These are phyloP conservation scores for Drepanosiphum platanoidis DNA, from an alignment of 2,888 invertebrate genomes.

Conservation along the genomic window DNA sequence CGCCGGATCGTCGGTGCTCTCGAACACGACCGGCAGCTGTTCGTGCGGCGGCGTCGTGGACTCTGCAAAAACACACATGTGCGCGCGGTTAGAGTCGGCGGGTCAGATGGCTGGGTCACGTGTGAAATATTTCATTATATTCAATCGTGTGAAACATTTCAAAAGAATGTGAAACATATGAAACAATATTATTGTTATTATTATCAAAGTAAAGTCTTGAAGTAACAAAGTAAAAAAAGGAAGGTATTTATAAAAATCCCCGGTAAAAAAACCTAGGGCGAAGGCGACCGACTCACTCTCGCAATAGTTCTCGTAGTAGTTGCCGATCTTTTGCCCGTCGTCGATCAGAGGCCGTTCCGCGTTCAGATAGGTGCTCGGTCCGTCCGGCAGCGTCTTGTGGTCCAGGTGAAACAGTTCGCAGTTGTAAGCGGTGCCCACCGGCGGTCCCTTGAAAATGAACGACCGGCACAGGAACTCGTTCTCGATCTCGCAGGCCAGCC, in stretches of 20 bases:
- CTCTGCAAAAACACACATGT: slow-evolving; percentile 69
- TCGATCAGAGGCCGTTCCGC: slow-evolving; percentile 90
- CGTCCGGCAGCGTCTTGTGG: slow-evolving; percentile 90
- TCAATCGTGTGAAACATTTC: no score
- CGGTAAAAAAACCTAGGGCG: not conserved
- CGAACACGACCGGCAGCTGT: slow-evolving; percentile 79
- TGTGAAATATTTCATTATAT: no score
- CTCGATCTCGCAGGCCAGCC: slow-evolving; percentile 90
- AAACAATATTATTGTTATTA: no score
- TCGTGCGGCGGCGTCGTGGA: slow-evolving; percentile 68
- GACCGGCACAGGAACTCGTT: slow-evolving; percentile 91
- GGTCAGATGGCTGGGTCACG: not conserved
- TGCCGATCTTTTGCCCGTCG: slow-evolving; percentile 88
- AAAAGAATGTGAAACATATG: no score
- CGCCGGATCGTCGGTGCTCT: slow-evolving; percentile 79
- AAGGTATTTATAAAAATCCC: not conserved
- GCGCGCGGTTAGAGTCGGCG: slow-evolving; percentile 17
- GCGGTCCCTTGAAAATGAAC: slow-evolving; percentile 77
- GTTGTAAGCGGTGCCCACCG: slow-evolving; percentile 82
- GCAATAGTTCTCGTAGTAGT: slow-evolving; percentile 90
- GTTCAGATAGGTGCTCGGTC: slow-evolving; percentile 89
- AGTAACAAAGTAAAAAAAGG: not conserved
- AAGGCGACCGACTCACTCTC: slow-evolving; percentile 75
- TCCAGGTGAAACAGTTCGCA: slow-evolving; percentile 92
- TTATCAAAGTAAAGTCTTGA: no score